These are phyloP conservation scores for Mylabris phalerata DNA, from an alignment of 1,140 invertebrate species.

Conservation along the genomic window DNA sequence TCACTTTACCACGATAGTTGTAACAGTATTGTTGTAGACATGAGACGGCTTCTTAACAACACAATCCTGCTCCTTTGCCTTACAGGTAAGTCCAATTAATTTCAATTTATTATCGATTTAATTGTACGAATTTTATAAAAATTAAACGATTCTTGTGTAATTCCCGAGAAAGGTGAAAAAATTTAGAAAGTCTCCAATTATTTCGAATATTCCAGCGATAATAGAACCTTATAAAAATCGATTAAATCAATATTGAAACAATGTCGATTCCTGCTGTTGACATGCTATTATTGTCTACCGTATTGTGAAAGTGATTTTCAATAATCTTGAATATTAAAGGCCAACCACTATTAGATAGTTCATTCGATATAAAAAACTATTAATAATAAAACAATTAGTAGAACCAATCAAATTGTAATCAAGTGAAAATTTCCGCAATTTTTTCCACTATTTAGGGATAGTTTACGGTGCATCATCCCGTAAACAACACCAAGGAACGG, in stretches of 20 bases:
- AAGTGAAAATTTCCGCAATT: no score
- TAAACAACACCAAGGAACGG: background rate
- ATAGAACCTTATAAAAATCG: no score
- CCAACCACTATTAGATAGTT: constrained; percentile 4
- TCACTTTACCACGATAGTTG: background rate
- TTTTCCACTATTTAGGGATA: background rate
- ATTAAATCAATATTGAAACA: no score
- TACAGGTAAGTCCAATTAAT: constrained; percentile 1
- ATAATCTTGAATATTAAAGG: constrained; percentile 1
- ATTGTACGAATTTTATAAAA: no score
- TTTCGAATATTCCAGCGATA: no score
- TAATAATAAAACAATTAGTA: background rate
- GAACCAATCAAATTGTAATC: background rate
- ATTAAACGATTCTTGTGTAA: no score
- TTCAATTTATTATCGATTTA: background rate
- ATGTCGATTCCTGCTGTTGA: no score
- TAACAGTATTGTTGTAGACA: constrained; percentile 5
- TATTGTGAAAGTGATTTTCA: constrained; percentile 13
- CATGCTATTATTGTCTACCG: no score
- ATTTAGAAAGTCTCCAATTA: background rate
- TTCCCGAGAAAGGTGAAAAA: no score
- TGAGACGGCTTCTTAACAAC: constrained; percentile 4
- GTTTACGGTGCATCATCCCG: background rate
- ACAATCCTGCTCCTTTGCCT: constrained; percentile 7
- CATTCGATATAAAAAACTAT: background rate